Evolutionary conservation across 2,113 vertebrate genomes (phyloP).

Genomic region (Tupaia tana): DNA sequence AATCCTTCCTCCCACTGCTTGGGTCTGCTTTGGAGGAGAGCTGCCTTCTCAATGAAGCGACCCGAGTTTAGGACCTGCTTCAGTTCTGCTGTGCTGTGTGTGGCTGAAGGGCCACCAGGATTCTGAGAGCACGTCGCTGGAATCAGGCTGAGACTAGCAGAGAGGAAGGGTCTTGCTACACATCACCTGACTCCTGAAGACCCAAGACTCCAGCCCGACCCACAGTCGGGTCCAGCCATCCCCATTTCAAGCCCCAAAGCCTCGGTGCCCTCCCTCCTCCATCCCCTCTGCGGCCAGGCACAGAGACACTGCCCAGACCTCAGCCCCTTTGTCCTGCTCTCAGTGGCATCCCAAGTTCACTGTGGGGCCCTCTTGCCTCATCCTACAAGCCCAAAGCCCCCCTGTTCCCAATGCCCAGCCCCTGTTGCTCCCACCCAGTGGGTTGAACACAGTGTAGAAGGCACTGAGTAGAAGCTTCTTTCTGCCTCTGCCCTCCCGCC

Average conservation of each 20-base stretch:
- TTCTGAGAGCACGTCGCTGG: not conserved
- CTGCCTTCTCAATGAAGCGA: not conserved
- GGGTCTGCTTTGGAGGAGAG: not conserved
- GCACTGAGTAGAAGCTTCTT: accelerated
- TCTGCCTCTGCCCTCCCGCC: not conserved
- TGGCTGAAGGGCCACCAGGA: not conserved
- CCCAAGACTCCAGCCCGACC: not conserved
- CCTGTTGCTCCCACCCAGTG: not conserved
- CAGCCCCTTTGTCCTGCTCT: accelerated
- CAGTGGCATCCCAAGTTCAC: no score
- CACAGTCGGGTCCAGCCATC: not conserved
- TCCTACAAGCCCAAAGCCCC: not conserved
- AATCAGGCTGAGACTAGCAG: not conserved
- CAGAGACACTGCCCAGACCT: not conserved
- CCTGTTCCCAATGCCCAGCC: accelerated
- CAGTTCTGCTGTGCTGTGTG: not conserved
- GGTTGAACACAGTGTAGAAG: not conserved
- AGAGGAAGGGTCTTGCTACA: not conserved
- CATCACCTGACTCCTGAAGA: not conserved
- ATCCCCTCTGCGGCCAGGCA: not conserved
- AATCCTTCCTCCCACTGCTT: not conserved
- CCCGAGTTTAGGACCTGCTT: not conserved
- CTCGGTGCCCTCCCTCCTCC: not conserved
- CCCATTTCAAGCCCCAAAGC: no score
- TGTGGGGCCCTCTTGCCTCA: not conserved